Conservation (phyloP, 2,888 invertebrate genomes). For the Tolmerus cingulatus region DNA sequence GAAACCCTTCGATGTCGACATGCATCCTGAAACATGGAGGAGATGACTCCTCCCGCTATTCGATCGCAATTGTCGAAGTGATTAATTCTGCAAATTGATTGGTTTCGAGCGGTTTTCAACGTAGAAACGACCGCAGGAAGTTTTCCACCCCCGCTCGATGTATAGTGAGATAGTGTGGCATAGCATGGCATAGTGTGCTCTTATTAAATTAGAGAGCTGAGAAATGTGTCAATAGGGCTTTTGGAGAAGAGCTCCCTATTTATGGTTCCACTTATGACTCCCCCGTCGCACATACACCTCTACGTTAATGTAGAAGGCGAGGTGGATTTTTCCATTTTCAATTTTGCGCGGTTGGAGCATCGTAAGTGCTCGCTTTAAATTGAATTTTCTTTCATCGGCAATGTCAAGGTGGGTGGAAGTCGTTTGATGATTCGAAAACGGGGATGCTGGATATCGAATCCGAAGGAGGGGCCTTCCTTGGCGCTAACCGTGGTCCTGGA, state of each 20-base stretch:
- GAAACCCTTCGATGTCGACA: neutral
- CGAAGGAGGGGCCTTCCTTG: neutral
- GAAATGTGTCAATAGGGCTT: conserved; percentile 47
- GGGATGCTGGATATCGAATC: conserved; percentile 1
- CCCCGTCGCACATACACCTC: neutral
- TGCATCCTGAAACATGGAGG: neutral
- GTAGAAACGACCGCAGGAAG: neutral
- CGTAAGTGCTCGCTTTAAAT: conserved; percentile 48
- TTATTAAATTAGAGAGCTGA: conserved; percentile 45
- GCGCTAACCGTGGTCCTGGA: neutral
- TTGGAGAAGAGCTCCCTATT: conserved; percentile 40
- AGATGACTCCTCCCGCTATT: neutral
- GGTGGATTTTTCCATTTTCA: conserved; percentile 34
- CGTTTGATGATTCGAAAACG: neutral
- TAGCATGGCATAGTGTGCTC: neutral
- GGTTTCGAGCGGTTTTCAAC: conserved; percentile 4
- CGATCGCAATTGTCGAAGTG: conserved; percentile 18
- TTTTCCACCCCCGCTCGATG: neutral
- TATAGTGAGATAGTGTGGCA: neutral
- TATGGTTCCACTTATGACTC: conserved; percentile 11
- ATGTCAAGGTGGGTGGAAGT: conserved; percentile 7
- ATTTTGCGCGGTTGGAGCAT: conserved; percentile 38
- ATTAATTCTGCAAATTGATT: conserved; percentile 31
- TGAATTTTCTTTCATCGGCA: conserved; percentile 47
- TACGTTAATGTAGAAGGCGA: neutral